phyloP scores from a whole-genome alignment of 2,888 invertebrate genomes.

The Drosophila quinaria region DNA sequence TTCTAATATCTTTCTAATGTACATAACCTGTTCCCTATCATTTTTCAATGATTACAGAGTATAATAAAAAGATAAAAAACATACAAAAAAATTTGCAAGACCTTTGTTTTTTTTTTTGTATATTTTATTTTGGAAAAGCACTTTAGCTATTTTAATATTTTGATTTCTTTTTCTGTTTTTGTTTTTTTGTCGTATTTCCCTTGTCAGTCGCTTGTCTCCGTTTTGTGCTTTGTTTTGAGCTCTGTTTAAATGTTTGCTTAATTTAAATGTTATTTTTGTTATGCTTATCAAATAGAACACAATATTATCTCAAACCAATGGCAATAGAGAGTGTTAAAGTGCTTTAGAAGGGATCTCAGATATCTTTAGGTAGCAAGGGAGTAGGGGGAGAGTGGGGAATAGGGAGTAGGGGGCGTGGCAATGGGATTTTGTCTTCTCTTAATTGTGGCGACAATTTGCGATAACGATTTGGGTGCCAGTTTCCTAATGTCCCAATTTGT shows the following conservation, averaged over 20 bases:
- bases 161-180: neutral
- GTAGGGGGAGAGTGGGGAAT: neutral
- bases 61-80: constrained; percentile 9
- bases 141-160: neutral
- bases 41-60: neutral
- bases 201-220: neutral
- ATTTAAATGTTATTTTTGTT: constrained; percentile 41
- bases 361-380: neutral
- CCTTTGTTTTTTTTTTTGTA: constrained; percentile 1
- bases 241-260: constrained; percentile 49
- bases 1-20: too few relatives aligned
- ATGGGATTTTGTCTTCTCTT: constrained; percentile 26
- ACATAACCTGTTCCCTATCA: too few relatives aligned
- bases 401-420: constrained; percentile 4
- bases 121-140: neutral
- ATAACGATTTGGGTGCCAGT: constrained; percentile 58
- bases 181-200: neutral
- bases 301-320: constrained; percentile 35
- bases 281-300: constrained; percentile 46
- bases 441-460: constrained; percentile 66
- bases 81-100: constrained; percentile 3
- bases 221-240: neutral
- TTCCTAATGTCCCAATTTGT: constrained; percentile 63
- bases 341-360: constrained; percentile 10
- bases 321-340: constrained; percentile 18